These are phyloP conservation scores for Heliconius ethilla DNA, from an alignment of 2,888 invertebrate genomes.

Conservation along the genomic window DNA sequence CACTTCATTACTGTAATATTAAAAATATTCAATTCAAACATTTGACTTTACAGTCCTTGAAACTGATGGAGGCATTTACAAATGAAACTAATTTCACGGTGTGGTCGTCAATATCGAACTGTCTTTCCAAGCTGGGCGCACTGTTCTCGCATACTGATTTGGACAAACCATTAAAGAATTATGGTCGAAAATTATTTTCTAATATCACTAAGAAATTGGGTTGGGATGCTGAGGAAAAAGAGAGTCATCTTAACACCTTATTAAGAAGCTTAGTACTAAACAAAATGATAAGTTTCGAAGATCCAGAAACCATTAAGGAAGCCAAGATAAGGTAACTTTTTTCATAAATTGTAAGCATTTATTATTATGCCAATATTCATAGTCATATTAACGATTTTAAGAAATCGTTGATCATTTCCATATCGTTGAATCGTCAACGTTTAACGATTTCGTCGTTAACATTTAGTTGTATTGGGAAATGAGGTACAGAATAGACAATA, in stretches of 20 bases:
- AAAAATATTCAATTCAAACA: background rate
- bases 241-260: constrained; percentile 93
- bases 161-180: constrained; percentile 87
- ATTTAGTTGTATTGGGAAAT: too few relatives aligned
- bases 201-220: constrained; percentile 89
- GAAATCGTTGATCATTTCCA: too few relatives aligned
- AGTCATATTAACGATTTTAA: too few relatives aligned
- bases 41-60: constrained; percentile 77
- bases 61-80: constrained; percentile 91
- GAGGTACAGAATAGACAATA: too few relatives aligned
- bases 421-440: too few relatives aligned
- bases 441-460: too few relatives aligned
- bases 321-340: constrained; percentile 84
- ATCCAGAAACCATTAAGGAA: constrained; percentile 88
- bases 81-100: constrained; percentile 96
- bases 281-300: constrained; percentile 90
- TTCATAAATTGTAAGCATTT: background rate
- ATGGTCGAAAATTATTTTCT: constrained; percentile 87
- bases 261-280: constrained; percentile 92
- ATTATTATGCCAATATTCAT: background rate
- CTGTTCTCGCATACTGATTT: constrained; percentile 91
- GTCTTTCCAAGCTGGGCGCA: constrained; percentile 88
- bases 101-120: constrained; percentile 92
- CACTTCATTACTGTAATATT: background rate
- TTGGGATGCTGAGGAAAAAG: constrained; percentile 91